phyloP scores from a whole-genome alignment of 2,113 vertebrate genomes.

The Callospermophilus lateralis region DNA sequence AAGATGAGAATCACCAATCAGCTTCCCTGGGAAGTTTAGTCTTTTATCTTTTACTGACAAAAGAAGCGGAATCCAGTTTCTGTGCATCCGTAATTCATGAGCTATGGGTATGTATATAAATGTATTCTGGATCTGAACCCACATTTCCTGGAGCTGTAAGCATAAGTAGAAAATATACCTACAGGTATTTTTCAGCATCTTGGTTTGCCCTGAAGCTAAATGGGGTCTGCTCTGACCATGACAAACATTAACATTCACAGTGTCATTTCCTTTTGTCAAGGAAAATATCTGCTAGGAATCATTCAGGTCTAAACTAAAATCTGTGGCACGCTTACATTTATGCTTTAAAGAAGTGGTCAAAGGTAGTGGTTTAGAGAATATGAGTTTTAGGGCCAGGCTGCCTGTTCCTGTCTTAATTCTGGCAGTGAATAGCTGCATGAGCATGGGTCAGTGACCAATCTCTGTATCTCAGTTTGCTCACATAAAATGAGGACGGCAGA shows the following conservation, averaged over 20 bases:
- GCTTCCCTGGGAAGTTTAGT: neutral
- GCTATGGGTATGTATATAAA: neutral
- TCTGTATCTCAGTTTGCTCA: neutral
- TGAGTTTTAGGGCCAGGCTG: neutral
- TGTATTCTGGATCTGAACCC: neutral
- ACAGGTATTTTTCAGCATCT: neutral
- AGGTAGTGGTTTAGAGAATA: neutral
- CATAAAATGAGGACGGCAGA: neutral
- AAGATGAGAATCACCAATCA: neutral
- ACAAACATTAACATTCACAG: neutral
- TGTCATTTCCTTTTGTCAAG: neutral
- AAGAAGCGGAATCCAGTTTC: neutral
- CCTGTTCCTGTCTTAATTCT: neutral
- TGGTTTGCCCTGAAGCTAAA: neutral
- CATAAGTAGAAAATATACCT: neutral
- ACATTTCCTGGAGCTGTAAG: neutral
- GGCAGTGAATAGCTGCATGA: neutral
- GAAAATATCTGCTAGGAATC: neutral
- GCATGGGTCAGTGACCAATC: neutral
- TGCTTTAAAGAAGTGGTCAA: neutral
- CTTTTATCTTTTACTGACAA: constrained; percentile 24
- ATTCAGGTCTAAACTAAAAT: neutral
- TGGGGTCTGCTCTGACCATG: neutral
- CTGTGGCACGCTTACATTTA: neutral
- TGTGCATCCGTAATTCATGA: neutral